phyloP scores from a whole-genome alignment of 2,888 invertebrate genomes.

The Epistrophe eligans region DNA sequence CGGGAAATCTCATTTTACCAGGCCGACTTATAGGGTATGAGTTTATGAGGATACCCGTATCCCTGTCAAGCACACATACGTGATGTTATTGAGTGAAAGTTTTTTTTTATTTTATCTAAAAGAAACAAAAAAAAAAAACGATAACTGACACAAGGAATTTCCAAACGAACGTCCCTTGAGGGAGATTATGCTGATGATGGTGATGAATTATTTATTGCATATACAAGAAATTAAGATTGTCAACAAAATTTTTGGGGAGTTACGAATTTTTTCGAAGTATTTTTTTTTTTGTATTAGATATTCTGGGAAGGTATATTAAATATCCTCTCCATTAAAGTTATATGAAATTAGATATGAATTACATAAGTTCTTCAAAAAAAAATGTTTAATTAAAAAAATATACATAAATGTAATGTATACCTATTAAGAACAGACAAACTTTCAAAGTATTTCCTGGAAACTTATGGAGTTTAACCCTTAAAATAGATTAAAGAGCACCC shows the following conservation, averaged over 20 bases:
- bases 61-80: neutral
- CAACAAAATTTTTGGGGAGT: neutral
- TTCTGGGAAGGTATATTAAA: neutral
- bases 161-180: conserved; percentile 9
- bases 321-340: neutral
- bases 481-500: too few species aligned
- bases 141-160: conserved; percentile 41
- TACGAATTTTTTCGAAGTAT: neutral
- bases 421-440: too few species aligned
- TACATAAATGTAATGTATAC: too few species aligned
- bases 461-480: too few species aligned
- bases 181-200: conserved; percentile 16
- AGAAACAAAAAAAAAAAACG: conserved; percentile 2
- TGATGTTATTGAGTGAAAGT: conserved; percentile 1
- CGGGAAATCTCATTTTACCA: neutral
- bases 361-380: neutral
- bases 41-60: neutral
- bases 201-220: conserved; percentile 63
- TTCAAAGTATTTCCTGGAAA: too few species aligned
- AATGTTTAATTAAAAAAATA: neutral
- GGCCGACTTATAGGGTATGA: neutral
- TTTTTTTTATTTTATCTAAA: neutral
- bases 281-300: neutral
- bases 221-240: conserved; percentile 31
- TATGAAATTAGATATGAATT: neutral